Evolutionary conservation across 2,888 invertebrate species (phyloP), one percentile per base, ranked within the genome.

Genomic region (Dexiosoma caninum): DNA sequence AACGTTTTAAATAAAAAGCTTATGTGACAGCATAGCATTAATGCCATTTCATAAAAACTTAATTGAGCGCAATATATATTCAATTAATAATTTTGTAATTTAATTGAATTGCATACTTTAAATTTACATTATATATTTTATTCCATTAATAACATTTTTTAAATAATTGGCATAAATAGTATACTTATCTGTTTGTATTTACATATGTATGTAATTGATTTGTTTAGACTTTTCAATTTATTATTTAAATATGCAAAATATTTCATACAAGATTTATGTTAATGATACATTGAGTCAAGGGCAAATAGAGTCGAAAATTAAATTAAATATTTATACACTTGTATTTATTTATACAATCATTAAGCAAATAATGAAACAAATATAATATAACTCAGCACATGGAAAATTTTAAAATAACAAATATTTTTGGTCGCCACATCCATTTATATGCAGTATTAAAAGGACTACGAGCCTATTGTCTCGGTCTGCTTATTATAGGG

Each of bases 121-220:
- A 37, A 49, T 19, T 16, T 0, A 49, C 35, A 64, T 49, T 23
- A 19, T 46, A 62, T 35, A 14, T 49, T 49, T 64, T 19, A 64
- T 64, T 6, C 14, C 12, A 46, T 49, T 64, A n/a, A 8, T 14
- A 27, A 14, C 27, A 27, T 37, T 27, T 27, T 37, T 66, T 10
- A 37, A 14, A 35, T 35, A 51, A 27, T n/a, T n/a, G n/a, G n/a
- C n/a, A n/a, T n/a, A n/a, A n/a, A n/a, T n/a, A n/a, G n/a, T n/a
- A n/a, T n/a, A n/a, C n/a, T n/a, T n/a, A n/a, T n/a, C n/a, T n/a
- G n/a, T n/a, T n/a, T n/a, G 49, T 51, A 66, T 23, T 27, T 1
- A 35, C 27, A 51, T 66, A 37, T 51, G 46, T 51, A 35, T 37
- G 51, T 66, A 66, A 67, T 67, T 67, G 37, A 67, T 53, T 67